phyloP scores from a whole-genome alignment of 2,797 vertebrate genomes.

The Catamblyrhynchus diadema region DNA sequence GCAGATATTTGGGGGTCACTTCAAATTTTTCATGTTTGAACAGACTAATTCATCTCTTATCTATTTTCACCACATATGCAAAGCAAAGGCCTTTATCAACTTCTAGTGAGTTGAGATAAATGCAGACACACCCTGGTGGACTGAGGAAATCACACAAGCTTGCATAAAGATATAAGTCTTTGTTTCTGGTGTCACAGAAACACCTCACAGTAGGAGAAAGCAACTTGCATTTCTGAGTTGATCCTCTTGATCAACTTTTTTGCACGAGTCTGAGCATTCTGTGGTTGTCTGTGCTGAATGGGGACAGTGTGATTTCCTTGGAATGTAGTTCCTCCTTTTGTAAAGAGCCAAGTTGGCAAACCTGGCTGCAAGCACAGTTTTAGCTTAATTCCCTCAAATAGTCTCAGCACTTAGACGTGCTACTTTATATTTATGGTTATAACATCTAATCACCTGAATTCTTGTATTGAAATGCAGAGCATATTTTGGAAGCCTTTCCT shows the following conservation, averaged over 20 bases:
- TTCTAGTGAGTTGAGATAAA: background rate
- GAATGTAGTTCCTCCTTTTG: slow-evolving; percentile 29
- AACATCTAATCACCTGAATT: slow-evolving; percentile 7
- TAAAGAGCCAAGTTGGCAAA: slow-evolving; percentile 49
- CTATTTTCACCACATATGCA: background rate
- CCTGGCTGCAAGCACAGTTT: slow-evolving; percentile 24
- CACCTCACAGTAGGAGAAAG: background rate
- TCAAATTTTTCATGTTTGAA: background rate
- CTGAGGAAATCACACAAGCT: background rate
- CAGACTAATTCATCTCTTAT: background rate
- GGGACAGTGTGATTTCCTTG: slow-evolving; percentile 43
- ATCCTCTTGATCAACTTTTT: background rate
- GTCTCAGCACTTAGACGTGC: background rate
- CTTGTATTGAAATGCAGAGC: slow-evolving; percentile 24
- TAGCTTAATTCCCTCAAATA: slow-evolving; percentile 11
- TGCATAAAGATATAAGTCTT: background rate
- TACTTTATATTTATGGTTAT: background rate
- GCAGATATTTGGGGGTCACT: background rate
- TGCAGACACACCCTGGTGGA: background rate
- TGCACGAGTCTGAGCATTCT: background rate
- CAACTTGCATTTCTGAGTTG: background rate
- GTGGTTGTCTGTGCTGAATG: background rate
- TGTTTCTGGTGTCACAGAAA: background rate
- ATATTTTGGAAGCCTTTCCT: slow-evolving; percentile 27
- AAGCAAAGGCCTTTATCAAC: background rate